Conservation (phyloP, 2,888 invertebrate species). For the Morinoia aosen region DNA sequence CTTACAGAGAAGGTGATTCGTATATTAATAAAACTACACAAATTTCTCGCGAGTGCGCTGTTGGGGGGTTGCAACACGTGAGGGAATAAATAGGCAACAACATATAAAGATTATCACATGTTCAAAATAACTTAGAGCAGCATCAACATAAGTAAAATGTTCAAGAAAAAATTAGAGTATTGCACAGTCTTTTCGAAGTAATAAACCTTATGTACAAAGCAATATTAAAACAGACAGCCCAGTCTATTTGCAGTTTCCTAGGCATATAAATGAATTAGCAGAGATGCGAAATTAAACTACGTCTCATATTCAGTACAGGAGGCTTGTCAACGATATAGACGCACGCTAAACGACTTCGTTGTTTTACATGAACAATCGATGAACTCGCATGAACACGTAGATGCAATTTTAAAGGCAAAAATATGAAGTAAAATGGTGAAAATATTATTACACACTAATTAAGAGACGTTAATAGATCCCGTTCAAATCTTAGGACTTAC, state of each 20-base stretch:
- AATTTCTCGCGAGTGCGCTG: not conserved
- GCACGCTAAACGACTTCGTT: not conserved
- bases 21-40: not conserved
- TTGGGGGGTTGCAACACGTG: not conserved
- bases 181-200: conserved; percentile 3
- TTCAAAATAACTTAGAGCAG: conserved; percentile 12
- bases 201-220: not conserved
- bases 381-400: not conserved
- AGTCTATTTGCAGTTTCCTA: not conserved
- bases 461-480: too few relatives aligned
- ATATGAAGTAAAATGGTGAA: not conserved
- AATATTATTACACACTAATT: too few relatives aligned
- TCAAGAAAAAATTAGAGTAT: not conserved
- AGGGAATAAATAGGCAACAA: conserved; percentile 4
- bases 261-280: not conserved
- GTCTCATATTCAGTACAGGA: not conserved
- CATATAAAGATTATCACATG: conserved; percentile 1
- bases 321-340: not conserved
- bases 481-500: not conserved
- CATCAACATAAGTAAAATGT: not conserved
- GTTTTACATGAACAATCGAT: not conserved
- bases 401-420: not conserved
- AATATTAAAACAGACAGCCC: not conserved
- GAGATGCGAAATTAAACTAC: not conserved
- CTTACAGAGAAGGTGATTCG: not conserved